Base-by-base conservation (phyloP, 2,113 vertebrate genomes). In the Oplegnathus fasciatus region DNA sequence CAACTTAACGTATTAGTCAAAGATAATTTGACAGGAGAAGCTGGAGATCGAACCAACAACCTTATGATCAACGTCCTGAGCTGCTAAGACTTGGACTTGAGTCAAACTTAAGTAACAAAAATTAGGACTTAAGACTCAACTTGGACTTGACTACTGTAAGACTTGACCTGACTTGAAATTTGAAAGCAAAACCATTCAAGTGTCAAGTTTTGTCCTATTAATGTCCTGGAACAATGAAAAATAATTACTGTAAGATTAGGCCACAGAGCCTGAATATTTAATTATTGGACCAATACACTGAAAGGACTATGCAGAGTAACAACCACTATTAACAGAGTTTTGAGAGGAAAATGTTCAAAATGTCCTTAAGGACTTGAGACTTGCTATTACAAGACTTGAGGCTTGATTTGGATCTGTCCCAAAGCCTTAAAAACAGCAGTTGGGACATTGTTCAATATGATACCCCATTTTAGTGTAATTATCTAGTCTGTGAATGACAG, bases 381-480 rank as follows among this genome's bases (percentile, higher is more conserved):
- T 26, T 66, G 5, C 22, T 26, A 65, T 65, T 44, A 44, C 40
- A 44, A 66, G 30, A 55, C 22, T 42, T 26, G 44, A 28, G 26
- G n/a, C 14, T 50, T 42, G 34, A 20, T n/a, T 74, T 48, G 65
- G 62, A 24, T 13, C 2, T 44, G 50, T 68, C 64, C 34, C n/a
- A 58, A 20, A n/a, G 28, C 42, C 15, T 68, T 46, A 11, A 46
- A 17, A 24, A n/a, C 8, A 1, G 13, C 26, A 26, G 15, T 68
- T 57, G 28, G 20, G 66, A 32, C 26, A 64, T 64, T 54, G n/a
- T 54, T 52, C 24, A 55, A 80, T 13, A 42, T 34, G 6, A 65
- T 9, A 54, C 48, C 22, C 22, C 50, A 24, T 52, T 65, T 26
- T 52, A 57, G 61, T 78, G 57, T 28, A 65, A 84, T 69, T 60